phyloP scores from a whole-genome alignment of 2,113 vertebrate species.

The Hydropotes inermis region DNA sequence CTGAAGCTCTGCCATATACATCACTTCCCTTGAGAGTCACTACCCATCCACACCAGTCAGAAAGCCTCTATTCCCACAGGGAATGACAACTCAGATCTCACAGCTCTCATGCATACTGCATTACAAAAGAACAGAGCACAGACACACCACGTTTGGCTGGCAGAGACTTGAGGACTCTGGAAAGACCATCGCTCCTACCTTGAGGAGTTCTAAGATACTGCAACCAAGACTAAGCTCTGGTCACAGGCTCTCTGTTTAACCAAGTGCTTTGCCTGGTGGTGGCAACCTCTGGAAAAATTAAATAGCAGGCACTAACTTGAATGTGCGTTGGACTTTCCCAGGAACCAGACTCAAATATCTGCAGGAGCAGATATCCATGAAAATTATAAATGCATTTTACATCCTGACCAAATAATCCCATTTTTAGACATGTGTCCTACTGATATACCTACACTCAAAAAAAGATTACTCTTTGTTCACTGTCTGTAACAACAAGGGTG shows the following conservation, averaged over 20 bases:
- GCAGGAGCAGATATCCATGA: not conserved
- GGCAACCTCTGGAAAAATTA: not conserved
- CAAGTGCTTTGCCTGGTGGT: not conserved
- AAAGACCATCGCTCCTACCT: not conserved
- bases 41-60: not conserved
- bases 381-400: not conserved
- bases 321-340: not conserved
- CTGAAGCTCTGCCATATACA: not conserved
- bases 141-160: not conserved
- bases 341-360: not conserved
- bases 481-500: not conserved
- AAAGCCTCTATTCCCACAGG: not conserved
- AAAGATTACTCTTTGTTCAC: not conserved
- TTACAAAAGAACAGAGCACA: not conserved
- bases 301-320: not conserved
- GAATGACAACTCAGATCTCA: not conserved
- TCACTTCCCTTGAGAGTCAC: not conserved
- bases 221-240: not conserved
- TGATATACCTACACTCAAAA: not conserved
- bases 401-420: not conserved
- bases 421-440: not conserved
- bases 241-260: not conserved
- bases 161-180: not conserved
- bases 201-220: not conserved
- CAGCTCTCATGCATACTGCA: too few species aligned